These are phyloP conservation scores for Cricetomys ansorgei DNA, from an alignment of 2,113 vertebrate species.

Conservation along the genomic window DNA sequence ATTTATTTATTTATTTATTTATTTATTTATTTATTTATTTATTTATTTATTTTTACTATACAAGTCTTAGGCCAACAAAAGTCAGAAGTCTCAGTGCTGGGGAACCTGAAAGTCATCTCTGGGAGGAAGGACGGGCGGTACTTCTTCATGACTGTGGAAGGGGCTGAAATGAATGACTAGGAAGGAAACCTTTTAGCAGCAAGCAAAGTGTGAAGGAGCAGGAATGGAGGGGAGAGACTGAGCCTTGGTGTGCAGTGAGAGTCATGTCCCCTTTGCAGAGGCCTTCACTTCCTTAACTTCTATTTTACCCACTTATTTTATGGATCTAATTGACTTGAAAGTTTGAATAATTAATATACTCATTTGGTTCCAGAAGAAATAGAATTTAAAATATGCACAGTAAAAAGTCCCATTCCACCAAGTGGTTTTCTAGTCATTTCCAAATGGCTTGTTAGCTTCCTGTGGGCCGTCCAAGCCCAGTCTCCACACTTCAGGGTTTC, in stretches of 20 bases:
- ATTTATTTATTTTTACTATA: too few relatives aligned
- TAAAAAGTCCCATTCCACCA: not conserved
- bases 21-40: too few relatives aligned
- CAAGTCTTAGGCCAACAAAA: not conserved
- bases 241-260: too few relatives aligned
- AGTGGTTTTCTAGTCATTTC: not conserved
- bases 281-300: not conserved
- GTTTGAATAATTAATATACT: not conserved
- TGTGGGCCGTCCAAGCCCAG: not conserved
- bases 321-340: not conserved
- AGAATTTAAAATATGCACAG: not conserved
- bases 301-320: not conserved
- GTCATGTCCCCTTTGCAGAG: not conserved
- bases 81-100: too few relatives aligned
- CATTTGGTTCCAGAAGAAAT: not conserved
- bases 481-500: not conserved
- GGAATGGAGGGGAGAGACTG: not conserved
- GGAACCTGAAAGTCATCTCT: not conserved
- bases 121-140: too few relatives aligned
- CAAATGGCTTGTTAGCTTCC: not conserved
- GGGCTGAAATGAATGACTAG: fast-evolving
- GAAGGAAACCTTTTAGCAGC: not conserved
- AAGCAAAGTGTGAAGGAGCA: not conserved
- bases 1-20: too few relatives aligned
- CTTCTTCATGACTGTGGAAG: not conserved